These are phyloP conservation scores for Cryptomyrus ogoouensis DNA, from an alignment of 2,113 vertebrate species.

Conservation along the genomic window DNA sequence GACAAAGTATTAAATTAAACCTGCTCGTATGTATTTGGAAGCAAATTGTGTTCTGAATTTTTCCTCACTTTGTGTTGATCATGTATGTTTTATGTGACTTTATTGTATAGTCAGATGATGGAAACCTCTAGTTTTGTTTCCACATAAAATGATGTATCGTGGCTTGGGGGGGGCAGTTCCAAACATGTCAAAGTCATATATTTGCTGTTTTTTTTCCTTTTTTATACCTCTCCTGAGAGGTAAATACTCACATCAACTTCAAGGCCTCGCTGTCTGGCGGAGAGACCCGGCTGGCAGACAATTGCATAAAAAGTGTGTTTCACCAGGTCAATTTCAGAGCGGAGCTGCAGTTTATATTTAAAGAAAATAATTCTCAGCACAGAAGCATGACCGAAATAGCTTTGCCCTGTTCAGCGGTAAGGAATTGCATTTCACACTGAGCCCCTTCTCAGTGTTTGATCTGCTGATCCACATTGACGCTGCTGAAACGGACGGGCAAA, in stretches of 20 bases:
- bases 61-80: neutral
- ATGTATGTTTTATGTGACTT: neutral
- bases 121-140: neutral
- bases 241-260: constrained; percentile 18
- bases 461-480: constrained; percentile 25
- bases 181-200: neutral
- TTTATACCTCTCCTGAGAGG: neutral
- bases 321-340: constrained; percentile 33
- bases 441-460: constrained; percentile 1
- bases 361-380: constrained; percentile 28
- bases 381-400: constrained; percentile 24
- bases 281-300: constrained; percentile 8
- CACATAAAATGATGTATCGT: neutral
- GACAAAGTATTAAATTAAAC: neutral
- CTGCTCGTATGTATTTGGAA: neutral
- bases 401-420: constrained; percentile 13
- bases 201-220: neutral
- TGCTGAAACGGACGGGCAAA: neutral
- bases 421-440: neutral
- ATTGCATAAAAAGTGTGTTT: constrained; percentile 21
- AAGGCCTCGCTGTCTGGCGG: constrained; percentile 15
- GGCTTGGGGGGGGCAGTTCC: neutral
- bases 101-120: neutral
- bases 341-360: constrained; percentile 26
- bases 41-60: neutral